phyloP scores from a whole-genome alignment of 1,140 invertebrate genomes.

The Polypedilum vanderplanki region DNA sequence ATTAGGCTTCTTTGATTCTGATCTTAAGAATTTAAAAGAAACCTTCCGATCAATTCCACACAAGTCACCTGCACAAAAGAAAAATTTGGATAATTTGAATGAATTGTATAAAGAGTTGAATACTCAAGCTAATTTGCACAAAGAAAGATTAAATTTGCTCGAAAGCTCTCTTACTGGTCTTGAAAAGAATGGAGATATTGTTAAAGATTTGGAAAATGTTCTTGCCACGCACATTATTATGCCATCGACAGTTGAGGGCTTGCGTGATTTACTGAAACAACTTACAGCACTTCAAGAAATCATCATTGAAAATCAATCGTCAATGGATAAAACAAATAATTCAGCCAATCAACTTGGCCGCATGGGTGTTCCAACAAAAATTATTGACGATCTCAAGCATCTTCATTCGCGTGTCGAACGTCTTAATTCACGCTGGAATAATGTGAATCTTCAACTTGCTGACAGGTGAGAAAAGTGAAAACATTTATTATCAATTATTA shows the following conservation, averaged over 20 bases:
- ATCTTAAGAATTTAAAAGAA: conserved; percentile 68
- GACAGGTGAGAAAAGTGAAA: conserved; percentile 56
- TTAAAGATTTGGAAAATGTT: conserved; percentile 82
- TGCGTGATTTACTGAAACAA: conserved; percentile 48
- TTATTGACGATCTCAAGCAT: conserved; percentile 75
- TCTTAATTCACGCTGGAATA: conserved; percentile 77
- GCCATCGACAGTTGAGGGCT: conserved; percentile 62
- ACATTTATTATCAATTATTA: background rate
- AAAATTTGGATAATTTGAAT: conserved; percentile 71
- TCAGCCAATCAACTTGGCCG: conserved; percentile 74
- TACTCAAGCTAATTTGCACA: conserved; percentile 25
- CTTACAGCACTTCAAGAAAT: conserved; percentile 55
- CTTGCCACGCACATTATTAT: conserved; percentile 70
- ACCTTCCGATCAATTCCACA: conserved; percentile 66
- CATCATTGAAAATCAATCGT: conserved; percentile 68
- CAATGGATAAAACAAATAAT: conserved; percentile 76
- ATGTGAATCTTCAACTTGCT: conserved; percentile 74
- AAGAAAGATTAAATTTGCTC: conserved; percentile 62
- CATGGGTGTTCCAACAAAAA: conserved; percentile 53
- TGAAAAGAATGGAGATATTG: conserved; percentile 73
- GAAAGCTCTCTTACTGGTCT: conserved; percentile 78
- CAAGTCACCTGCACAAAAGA: conserved; percentile 79
- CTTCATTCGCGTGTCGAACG: conserved; percentile 81
- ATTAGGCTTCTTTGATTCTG: conserved; percentile 59
- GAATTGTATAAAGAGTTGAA: conserved; percentile 67